These are phyloP conservation scores for Schlechtendalia chinensis DNA, from an alignment of 1,140 invertebrate genomes.

Conservation along the genomic window DNA sequence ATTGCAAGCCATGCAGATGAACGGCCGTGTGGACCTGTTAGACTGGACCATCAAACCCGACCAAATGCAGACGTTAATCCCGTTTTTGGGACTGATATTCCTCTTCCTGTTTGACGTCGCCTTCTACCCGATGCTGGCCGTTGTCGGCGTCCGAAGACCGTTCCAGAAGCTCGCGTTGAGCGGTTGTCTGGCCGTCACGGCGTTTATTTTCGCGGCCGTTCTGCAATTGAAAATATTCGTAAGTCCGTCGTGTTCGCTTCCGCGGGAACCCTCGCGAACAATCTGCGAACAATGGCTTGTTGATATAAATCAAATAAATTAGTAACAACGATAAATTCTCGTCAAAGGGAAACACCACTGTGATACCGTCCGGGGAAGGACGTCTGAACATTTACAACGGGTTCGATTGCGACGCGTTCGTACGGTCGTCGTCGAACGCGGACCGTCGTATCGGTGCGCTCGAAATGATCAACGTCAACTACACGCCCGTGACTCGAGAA, in stretches of 20 bases:
- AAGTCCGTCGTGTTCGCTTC: not conserved
- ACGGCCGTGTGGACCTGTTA: conserved; percentile 61
- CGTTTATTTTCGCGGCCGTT: conserved; percentile 68
- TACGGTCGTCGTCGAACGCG: not conserved
- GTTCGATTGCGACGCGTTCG: conserved; percentile 53
- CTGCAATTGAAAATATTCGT: conserved; percentile 61
- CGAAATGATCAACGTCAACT: not conserved
- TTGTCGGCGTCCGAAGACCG: conserved; percentile 56
- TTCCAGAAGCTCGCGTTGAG: conserved; percentile 66
- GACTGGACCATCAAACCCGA: conserved; percentile 68
- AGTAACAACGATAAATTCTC: no score
- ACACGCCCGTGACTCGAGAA: not conserved
- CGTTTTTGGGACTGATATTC: conserved; percentile 71
- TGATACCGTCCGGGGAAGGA: conserved; percentile 56
- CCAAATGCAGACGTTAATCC: conserved; percentile 78
- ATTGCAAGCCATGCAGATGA: conserved; percentile 69
- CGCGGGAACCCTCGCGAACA: no score
- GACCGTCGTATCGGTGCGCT: not conserved
- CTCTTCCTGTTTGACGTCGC: conserved; percentile 74
- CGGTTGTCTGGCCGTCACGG: conserved; percentile 64
- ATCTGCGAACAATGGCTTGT: not conserved
- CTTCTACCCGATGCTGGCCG: conserved; percentile 58
- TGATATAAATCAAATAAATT: no score
- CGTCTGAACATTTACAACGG: conserved; percentile 74
- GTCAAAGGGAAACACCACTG: conserved; percentile 4